These are phyloP conservation scores for Thyatira batis DNA, from an alignment of 2,888 invertebrate genomes.

Conservation along the genomic window DNA sequence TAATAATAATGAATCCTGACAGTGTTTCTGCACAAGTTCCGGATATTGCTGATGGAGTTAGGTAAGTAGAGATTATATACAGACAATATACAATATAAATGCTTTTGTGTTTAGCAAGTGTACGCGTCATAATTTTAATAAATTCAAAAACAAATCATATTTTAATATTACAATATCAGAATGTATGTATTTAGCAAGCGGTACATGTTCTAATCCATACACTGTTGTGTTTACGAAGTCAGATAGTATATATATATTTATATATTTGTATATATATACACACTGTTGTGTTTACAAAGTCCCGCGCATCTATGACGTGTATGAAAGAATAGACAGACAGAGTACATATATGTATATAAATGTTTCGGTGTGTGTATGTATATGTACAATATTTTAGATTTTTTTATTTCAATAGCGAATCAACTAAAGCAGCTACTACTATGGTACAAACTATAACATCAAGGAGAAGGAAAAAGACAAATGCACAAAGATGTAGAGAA, in stretches of 20 bases:
- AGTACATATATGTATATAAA: constrained; percentile 5
- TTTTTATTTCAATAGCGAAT: constrained; percentile 24
- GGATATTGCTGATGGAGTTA: too few relatives aligned
- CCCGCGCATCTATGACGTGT: constrained; percentile 14
- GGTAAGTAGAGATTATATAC: too few relatives aligned
- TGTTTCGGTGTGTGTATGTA: constrained; percentile 5
- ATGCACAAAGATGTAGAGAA: constrained; percentile 38
- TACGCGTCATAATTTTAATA: constrained; percentile 9
- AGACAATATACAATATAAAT: too few relatives aligned
- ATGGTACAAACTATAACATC: constrained; percentile 27
- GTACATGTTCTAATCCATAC: constrained; percentile 17
- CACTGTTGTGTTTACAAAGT: constrained; percentile 9
- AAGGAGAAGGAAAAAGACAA: constrained; percentile 32
- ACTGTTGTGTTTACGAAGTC: constrained; percentile 16
- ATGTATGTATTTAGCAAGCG: constrained; percentile 15
- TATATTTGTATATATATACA: constrained; percentile 16
- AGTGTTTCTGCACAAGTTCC: too few relatives aligned
- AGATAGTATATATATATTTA: constrained; percentile 6
- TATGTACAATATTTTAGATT: constrained; percentile 9
- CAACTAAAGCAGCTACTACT: constrained; percentile 28
- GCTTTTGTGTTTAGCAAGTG: constrained; percentile 8
- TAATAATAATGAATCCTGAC: too few relatives aligned
- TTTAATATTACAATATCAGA: constrained; percentile 17
- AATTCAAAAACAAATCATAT: constrained; percentile 10
- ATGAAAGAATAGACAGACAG: constrained; percentile 14